Evolutionary conservation across 2,113 vertebrate species (phyloP).

Genomic region (Junco hyemalis): DNA sequence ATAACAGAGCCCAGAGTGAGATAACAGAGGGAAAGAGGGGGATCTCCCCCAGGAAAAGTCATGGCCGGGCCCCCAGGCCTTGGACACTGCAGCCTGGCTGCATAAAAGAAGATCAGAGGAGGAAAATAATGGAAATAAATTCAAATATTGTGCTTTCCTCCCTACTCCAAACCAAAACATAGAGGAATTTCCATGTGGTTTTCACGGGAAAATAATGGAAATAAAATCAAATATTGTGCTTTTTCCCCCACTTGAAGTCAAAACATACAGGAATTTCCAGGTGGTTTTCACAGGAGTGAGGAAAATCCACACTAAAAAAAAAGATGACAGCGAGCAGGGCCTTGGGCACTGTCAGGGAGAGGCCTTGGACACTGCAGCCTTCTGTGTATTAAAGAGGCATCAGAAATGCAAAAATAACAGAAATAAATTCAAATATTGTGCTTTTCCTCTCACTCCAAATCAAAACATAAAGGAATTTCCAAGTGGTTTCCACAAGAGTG

Average conservation of each 20-base stretch:
- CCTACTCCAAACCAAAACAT: not conserved
- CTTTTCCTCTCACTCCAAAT: not conserved
- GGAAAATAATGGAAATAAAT: not conserved
- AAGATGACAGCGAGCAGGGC: too few relatives aligned
- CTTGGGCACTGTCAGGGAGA: too few relatives aligned
- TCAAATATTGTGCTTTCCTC: not conserved
- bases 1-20: not conserved
- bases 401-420: too few relatives aligned
- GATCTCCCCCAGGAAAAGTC: not conserved
- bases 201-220: not conserved
- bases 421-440: too few relatives aligned
- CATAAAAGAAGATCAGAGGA: accelerated
- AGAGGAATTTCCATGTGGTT: not conserved
- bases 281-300: not conserved
- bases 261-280: not conserved
- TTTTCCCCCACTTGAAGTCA: accelerated
- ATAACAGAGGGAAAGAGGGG: not conserved
- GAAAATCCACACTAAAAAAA: too few relatives aligned
- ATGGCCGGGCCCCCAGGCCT: accelerated
- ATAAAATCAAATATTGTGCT: not conserved
- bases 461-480: not conserved
- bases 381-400: too few relatives aligned
- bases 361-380: too few relatives aligned
- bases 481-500: too few relatives aligned
- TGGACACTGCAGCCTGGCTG: not conserved